Percentiles rank a stretch among this genome's conserved stretches.
phyloP scores from a whole-genome alignment of 2,113 vertebrate genomes.

The Ancistrus triradiatus region DNA sequence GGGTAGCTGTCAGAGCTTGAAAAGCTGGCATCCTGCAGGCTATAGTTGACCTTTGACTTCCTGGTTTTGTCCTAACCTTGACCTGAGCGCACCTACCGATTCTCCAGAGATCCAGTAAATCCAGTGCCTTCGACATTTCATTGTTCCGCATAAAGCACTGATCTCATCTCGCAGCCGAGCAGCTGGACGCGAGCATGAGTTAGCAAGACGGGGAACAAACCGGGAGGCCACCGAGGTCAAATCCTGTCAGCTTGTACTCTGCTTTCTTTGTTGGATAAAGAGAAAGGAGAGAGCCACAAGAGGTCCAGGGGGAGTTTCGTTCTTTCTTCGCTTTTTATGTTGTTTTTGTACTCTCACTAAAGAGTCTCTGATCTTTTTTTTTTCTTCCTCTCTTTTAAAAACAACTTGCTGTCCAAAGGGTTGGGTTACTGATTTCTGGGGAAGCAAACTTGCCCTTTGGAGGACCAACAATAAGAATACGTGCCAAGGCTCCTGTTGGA shows the following conservation, averaged over 20 bases:
- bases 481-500: not conserved
- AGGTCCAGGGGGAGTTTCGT: constrained; percentile 50
- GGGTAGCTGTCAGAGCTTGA: not conserved
- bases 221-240: constrained; percentile 57
- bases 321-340: constrained; percentile 63
- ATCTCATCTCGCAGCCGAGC: constrained; percentile 56
- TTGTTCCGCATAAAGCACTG: constrained; percentile 58
- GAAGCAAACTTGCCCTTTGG: too few species aligned
- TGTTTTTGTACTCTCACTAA: constrained; percentile 57
- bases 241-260: constrained; percentile 59
- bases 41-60: constrained; percentile 58
- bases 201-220: constrained; percentile 61
- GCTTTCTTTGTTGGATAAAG: constrained; percentile 54
- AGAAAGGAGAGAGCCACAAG: constrained; percentile 51
- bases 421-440: constrained; percentile 6
- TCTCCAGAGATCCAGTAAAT: constrained; percentile 62
- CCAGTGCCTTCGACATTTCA: constrained; percentile 26
- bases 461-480: too few species aligned
- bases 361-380: constrained; percentile 56
- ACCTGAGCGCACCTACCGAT: constrained; percentile 54
- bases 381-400: constrained; percentile 54
- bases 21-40: constrained; percentile 33
- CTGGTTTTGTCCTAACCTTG: constrained; percentile 65
- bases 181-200: constrained; percentile 61
- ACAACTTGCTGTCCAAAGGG: constrained; percentile 42